Conservation (phyloP, 2,797 vertebrate species). For the Cichlasoma orientale region DNA sequence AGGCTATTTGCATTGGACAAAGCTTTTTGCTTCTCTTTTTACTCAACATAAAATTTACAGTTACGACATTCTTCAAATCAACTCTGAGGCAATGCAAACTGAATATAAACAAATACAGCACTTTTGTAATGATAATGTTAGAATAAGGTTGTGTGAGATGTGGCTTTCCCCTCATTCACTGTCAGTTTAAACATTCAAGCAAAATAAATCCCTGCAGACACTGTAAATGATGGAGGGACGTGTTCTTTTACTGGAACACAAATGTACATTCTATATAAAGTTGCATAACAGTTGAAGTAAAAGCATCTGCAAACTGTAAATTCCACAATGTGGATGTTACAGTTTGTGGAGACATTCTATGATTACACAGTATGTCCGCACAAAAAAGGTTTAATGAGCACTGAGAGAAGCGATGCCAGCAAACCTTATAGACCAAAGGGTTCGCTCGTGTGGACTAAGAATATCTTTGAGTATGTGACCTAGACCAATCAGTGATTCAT, state of each 20-base stretch:
- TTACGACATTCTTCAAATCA: conserved; percentile 35
- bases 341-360: not conserved
- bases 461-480: conserved; percentile 5
- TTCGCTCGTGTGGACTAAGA: conserved; percentile 2
- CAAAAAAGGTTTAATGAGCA: conserved; percentile 22
- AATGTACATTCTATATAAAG: conserved; percentile 28
- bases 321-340: conserved; percentile 43
- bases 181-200: conserved; percentile 16
- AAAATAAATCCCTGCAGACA: conserved; percentile 35
- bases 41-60: conserved; percentile 41
- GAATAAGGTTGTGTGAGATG: conserved; percentile 24
- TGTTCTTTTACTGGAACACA: conserved; percentile 23
- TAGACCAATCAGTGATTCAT: not conserved
- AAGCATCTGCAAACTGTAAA: conserved; percentile 21
- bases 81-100: conserved; percentile 51
- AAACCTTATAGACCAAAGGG: not conserved
- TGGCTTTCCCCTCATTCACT: conserved; percentile 11
- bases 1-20: conserved; percentile 53
- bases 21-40: conserved; percentile 38
- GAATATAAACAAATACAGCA: conserved; percentile 48
- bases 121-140: conserved; percentile 26
- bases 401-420: conserved; percentile 28
- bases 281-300: conserved; percentile 16
- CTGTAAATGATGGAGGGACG: not conserved
- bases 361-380: conserved; percentile 21